phyloP scores from a whole-genome alignment of 2,888 invertebrate genomes.

The Agrochola lychnidis region DNA sequence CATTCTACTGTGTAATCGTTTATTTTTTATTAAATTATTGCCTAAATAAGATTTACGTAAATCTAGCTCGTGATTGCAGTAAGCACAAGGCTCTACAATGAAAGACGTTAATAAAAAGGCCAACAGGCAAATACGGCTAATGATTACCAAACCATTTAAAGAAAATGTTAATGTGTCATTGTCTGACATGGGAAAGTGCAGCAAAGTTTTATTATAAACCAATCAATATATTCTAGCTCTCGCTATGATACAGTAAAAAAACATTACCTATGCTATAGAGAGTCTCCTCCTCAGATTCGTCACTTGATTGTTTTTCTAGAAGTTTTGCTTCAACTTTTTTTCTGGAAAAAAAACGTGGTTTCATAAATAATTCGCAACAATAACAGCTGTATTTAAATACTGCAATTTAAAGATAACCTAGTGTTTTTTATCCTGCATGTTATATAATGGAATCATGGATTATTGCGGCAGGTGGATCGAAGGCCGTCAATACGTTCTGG shows the following conservation, averaged over 20 bases:
- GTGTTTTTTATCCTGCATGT: background rate
- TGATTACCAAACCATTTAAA: background rate
- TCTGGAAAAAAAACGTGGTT: constrained; percentile 73
- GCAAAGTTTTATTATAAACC: background rate
- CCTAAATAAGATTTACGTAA: background rate
- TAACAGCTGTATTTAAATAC: background rate
- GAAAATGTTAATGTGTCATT: background rate
- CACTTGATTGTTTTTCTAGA: constrained; percentile 88
- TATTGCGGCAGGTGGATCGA: background rate
- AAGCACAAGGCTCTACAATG: background rate
- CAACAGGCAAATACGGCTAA: background rate
- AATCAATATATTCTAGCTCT: background rate
- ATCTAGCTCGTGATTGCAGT: background rate
- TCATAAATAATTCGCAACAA: background rate
- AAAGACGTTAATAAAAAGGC: background rate
- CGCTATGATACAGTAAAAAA: background rate
- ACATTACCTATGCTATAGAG: constrained; percentile 84
- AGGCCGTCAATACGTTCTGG: background rate
- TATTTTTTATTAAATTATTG: too few species aligned
- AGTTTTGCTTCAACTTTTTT: constrained; percentile 90
- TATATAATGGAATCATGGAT: background rate
- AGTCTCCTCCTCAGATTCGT: constrained; percentile 89
- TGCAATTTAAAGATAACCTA: background rate
- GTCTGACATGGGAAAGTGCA: background rate
- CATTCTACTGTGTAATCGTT: background rate